These are phyloP conservation scores for Drosophila lacertosa DNA, from an alignment of 1,140 invertebrate genomes.

Conservation along the genomic window DNA sequence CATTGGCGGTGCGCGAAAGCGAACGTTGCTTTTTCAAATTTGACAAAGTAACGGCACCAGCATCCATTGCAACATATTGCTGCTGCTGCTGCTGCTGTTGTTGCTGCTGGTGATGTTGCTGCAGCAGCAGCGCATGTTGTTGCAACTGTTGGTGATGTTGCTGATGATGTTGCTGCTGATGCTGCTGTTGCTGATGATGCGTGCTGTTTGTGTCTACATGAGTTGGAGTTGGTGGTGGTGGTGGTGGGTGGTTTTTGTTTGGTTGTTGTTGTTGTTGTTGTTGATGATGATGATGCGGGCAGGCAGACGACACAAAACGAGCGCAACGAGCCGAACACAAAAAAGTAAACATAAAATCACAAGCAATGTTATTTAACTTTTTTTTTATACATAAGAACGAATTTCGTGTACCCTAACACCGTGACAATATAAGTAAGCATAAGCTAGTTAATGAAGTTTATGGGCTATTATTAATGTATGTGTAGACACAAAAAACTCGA, in stretches of 20 bases:
- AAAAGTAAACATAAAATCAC: constrained; percentile 61
- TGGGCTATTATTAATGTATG: neutral
- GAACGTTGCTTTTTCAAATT: constrained; percentile 95
- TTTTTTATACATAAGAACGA: constrained; percentile 16
- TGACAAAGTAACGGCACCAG: constrained; percentile 87
- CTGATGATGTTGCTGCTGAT: constrained; percentile 34
- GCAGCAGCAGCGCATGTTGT: constrained; percentile 67
- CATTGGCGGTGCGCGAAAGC: constrained; percentile 89
- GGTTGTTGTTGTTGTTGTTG: constrained; percentile 30
- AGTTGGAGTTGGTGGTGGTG: constrained; percentile 26
- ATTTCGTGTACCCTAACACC: constrained; percentile 43
- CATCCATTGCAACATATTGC: constrained; percentile 74
- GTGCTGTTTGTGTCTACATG: constrained; percentile 76
- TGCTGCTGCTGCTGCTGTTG: constrained; percentile 66
- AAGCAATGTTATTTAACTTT: constrained; percentile 75
- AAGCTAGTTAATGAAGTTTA: neutral
- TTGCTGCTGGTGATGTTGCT: constrained; percentile 83
- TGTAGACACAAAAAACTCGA: neutral
- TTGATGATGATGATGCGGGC: constrained; percentile 57
- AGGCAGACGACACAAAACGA: constrained; percentile 62
- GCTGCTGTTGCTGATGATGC: constrained; percentile 61
- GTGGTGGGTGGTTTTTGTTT: constrained; percentile 13
- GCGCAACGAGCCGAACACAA: constrained; percentile 55
- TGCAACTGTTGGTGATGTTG: constrained; percentile 49
- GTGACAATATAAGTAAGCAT: constrained; percentile 8